A percentile compares a stretch with the other conserved stretches of the same genome.
Evolutionary conservation across 2,797 vertebrate genomes (phyloP).

Genomic region (Myoxocephalus aenaeus): DNA sequence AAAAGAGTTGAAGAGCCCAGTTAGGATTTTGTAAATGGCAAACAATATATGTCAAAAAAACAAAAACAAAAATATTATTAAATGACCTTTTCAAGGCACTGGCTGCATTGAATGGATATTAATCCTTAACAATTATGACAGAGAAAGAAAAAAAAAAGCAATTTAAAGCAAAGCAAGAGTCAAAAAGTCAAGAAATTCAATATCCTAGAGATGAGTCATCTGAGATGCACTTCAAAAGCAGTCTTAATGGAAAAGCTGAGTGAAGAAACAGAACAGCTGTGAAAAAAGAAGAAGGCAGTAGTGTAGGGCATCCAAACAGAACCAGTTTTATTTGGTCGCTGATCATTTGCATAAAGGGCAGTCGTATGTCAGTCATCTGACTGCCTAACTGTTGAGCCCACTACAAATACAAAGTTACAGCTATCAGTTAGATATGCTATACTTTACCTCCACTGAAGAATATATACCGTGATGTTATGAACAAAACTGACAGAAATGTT

Average conservation of each 20-base stretch:
- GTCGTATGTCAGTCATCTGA: conserved; percentile 59
- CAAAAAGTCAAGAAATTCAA: conserved; percentile 26
- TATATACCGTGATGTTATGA: not conserved
- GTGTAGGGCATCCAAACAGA: conserved; percentile 56
- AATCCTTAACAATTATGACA: not conserved
- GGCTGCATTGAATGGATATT: not conserved
- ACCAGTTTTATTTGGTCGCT: conserved; percentile 69
- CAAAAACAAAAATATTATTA: not conserved
- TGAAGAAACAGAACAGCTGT: conserved; percentile 51
- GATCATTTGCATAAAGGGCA: conserved; percentile 75
- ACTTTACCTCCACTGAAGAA: not conserved
- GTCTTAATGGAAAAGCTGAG: conserved; percentile 14
- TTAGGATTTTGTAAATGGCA: conserved; percentile 4
- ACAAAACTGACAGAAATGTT: not conserved
- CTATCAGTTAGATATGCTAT: not conserved
- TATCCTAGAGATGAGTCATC: conserved; percentile 38
- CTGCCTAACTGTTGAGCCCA: conserved; percentile 18
- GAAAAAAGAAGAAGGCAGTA: conserved; percentile 47
- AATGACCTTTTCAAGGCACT: conserved; percentile 21
- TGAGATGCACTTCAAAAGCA: conserved; percentile 26
- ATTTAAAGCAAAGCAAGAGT: not conserved
- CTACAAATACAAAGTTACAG: not conserved
- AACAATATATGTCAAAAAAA: not conserved
- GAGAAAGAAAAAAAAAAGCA: not conserved
- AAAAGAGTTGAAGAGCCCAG: conserved; percentile 29